Evolutionary conservation across 2,113 vertebrate species (phyloP), one percentile per base, ranked within the genome.

Genomic region (Vombatus ursinus): DNA sequence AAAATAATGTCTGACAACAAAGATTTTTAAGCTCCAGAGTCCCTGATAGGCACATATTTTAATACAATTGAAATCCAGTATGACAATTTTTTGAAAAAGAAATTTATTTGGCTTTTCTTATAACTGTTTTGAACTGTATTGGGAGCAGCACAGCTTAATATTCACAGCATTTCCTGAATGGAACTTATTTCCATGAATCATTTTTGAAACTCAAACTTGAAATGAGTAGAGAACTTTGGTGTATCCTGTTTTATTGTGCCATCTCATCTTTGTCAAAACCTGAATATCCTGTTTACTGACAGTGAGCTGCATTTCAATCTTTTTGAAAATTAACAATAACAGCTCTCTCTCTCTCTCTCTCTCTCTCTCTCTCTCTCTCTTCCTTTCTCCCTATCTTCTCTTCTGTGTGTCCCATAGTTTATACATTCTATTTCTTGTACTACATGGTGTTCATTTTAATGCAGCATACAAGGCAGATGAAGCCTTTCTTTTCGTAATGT

Each of bases 201-300:
- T 94, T 51, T 93, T 54, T 95, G 68, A 92, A 93, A 50, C 11
- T 95, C 11, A 50, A 24, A 92, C 28, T 68, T 25, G 96, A 97
- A 94, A 50, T 68, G 48, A 93, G 50, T 24, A 92, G 47, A 92
- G 51, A 91, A 28, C 94, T 31, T 57, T 25, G 84, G 25, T 96
- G 52, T 89, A 89, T 97, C 31, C 53, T 51, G 90, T 89, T 91
- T 50, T 91, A 24, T 54, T 48, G 23, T 57, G 91, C 44, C 93
- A 31, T 57, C 9, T 48, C 68, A 44, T 68, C 53, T 37, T 8
- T 22, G 4, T 94, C n/a, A 96, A 92, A 94, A 94, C 49, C 91
- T 94, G 31, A 84, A 9, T 3, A 50, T 93, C 53, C 16, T 92
- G 8, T 19, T 94, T 93, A 51, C 0, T 89, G 24, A 48, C n/a